Evolutionary conservation across 2,888 invertebrate genomes (phyloP), one percentile per base, ranked within the genome.

Genomic region (Pristionchus mayeri): DNA sequence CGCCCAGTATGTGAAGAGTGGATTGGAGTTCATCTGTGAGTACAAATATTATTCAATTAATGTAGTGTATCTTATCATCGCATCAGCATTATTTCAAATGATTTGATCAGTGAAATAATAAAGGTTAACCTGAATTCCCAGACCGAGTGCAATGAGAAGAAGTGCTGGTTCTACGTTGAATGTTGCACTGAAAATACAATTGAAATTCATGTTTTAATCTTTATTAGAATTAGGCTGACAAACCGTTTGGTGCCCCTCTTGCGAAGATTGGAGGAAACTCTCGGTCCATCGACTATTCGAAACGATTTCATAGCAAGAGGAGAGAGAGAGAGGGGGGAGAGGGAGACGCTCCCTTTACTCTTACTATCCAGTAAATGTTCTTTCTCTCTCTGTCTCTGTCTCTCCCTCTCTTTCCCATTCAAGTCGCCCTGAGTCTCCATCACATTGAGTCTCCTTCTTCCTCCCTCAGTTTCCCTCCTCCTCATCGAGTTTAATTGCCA

Each of bases 1-100:
- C 24, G 90, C 90, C 89, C 89, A 90, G 63, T 89, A 89, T n/a
- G 88, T 90, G 87, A 90, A 90, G 18, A 89, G 85, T 0, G 88
- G 44, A 75, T 24, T 52, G 27, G 71, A 52, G 37, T 71, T 84
- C 54, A 52, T 54, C 84, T 84, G 52, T 24, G 16, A 21, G 27
- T 52, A 4, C 75, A 16, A 37, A 18, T 37, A 9, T 21, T 50
- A 78, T 3, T 50, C 21, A 21, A n/a, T n/a, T n/a, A 67, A 37
- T 24, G 2, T 4, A 18, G 13, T 67, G 67, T n/a, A 67, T 67
- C 40, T 2, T 16, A 40, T 7, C 3, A 37, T 67, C 37, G 67
- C 24, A 9, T 21, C n/a, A 16, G 21, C 37, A 34, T 3, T 44
- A 44, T 3, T 18, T 21, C 30, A 24, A 44, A 50, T n/a, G 50